phyloP scores from a whole-genome alignment of 2,113 vertebrate species.

The Mobula hypostoma region DNA sequence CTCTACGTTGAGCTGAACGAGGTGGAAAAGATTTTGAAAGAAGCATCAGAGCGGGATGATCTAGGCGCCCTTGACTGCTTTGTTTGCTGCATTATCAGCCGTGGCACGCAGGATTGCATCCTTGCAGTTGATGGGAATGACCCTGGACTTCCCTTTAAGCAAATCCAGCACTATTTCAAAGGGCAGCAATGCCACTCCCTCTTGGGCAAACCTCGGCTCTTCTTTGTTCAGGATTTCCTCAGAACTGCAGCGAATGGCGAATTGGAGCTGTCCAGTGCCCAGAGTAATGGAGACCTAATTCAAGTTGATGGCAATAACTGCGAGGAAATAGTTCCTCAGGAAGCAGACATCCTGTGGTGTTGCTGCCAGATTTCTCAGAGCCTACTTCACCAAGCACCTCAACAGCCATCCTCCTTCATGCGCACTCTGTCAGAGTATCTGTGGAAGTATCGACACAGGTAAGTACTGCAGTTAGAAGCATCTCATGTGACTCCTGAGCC shows the following conservation, averaged over 20 bases:
- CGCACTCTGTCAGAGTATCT: conserved; percentile 59
- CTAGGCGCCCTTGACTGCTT: conserved; percentile 62
- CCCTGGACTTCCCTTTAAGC: conserved; percentile 55
- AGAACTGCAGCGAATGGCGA: conserved; percentile 38
- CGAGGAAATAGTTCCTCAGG: conserved; percentile 52
- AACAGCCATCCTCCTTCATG: conserved; percentile 65
- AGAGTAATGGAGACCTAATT: neutral
- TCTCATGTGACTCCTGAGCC: neutral
- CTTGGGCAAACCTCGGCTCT: conserved; percentile 81
- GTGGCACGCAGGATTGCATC: conserved; percentile 54
- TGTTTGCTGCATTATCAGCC: conserved; percentile 75
- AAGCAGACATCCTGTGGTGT: conserved; percentile 86
- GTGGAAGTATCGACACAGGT: conserved; percentile 59
- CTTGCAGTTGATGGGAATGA: conserved; percentile 59
- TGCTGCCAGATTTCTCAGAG: conserved; percentile 63
- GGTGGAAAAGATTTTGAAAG: conserved; percentile 45
- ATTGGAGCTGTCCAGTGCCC: conserved; percentile 62
- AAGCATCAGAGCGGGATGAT: conserved; percentile 45
- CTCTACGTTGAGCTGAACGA: conserved; percentile 45
- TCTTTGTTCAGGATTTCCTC: conserved; percentile 82
- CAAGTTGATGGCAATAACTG: neutral
- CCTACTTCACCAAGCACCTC: conserved; percentile 48
- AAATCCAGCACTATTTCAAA: conserved; percentile 61
- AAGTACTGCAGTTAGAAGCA: conserved; percentile 37
- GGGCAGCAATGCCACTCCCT: conserved; percentile 63